phyloP scores from a whole-genome alignment of 2,797 vertebrate genomes.

The Poeciliopsis turneri region DNA sequence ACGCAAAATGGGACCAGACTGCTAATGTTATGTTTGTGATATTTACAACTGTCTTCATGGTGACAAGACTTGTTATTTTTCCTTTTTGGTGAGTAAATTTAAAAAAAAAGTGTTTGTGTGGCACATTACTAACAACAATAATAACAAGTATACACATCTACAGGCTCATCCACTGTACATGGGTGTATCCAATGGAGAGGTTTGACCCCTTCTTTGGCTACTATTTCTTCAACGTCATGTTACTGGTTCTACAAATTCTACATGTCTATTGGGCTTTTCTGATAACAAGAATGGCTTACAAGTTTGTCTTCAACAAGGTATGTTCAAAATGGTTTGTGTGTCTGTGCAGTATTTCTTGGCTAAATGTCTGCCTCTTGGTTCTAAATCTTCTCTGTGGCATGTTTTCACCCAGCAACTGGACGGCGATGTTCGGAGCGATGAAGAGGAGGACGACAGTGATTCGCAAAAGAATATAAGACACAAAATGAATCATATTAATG shows the following conservation, averaged over 20 bases:
- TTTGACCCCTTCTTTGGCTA: conserved; percentile 88
- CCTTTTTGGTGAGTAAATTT: conserved; percentile 88
- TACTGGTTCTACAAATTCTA: conserved; percentile 84
- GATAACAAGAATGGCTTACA: conserved; percentile 86
- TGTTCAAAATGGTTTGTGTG: conserved; percentile 37
- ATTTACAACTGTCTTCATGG: conserved; percentile 84
- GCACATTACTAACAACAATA: background rate
- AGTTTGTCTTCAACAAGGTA: conserved; percentile 85
- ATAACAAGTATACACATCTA: conserved; percentile 4
- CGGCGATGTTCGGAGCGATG: conserved; percentile 78
- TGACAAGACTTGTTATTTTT: conserved; percentile 89
- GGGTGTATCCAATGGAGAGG: conserved; percentile 80
- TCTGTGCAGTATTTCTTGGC: background rate
- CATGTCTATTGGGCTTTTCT: conserved; percentile 90
- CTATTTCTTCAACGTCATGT: conserved; percentile 87
- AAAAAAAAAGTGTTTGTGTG: background rate
- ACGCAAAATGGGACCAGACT: conserved; percentile 84
- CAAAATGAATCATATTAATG: conserved; percentile 57
- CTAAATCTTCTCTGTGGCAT: conserved; percentile 13
- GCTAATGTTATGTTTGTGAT: conserved; percentile 86
- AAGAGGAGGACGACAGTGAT: conserved; percentile 77
- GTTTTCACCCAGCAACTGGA: conserved; percentile 66
- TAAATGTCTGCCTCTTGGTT: background rate
- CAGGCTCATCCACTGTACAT: conserved; percentile 89
- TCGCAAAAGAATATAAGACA: conserved; percentile 53